Percentiles rank a stretch among this genome's conserved stretches.
phyloP scores from a whole-genome alignment of 2,113 vertebrate genomes.

The Sisor rabdophorus region DNA sequence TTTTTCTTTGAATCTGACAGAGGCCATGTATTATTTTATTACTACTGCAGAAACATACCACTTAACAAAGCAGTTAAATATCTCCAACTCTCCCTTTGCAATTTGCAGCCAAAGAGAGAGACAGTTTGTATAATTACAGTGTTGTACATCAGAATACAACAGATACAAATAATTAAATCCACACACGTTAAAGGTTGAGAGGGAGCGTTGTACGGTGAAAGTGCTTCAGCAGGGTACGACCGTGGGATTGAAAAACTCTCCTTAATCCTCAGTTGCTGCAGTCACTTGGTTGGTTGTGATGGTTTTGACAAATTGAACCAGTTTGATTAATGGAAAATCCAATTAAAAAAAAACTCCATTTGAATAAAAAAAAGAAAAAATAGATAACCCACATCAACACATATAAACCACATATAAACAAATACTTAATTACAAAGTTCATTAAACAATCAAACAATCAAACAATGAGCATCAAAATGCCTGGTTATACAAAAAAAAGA shows the following conservation, averaged over 20 bases:
- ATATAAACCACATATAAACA: slow-evolving; percentile 30
- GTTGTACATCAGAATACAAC: slow-evolving; percentile 30
- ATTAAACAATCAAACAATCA: slow-evolving; percentile 32
- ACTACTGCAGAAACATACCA: slow-evolving; percentile 9
- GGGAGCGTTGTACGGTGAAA: slow-evolving; percentile 54
- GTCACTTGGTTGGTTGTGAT: slow-evolving; percentile 56
- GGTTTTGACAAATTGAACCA: slow-evolving; percentile 47
- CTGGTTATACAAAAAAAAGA: slow-evolving; percentile 53
- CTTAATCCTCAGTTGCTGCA: slow-evolving; percentile 66
- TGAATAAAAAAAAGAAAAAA: slow-evolving; percentile 53
- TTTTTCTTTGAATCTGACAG: slow-evolving; percentile 4
- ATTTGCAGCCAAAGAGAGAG: slow-evolving; percentile 20
- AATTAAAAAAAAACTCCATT: slow-evolving; percentile 63
- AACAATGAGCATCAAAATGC: slow-evolving; percentile 54
- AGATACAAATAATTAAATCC: slow-evolving; percentile 28
- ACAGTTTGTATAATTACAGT: slow-evolving; percentile 8
- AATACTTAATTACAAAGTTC: slow-evolving; percentile 36
- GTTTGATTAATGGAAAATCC: slow-evolving; percentile 58
- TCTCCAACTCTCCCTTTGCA: slow-evolving; percentile 1
- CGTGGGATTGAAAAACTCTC: slow-evolving; percentile 77
- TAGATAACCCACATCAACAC: slow-evolving; percentile 50
- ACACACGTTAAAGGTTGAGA: slow-evolving; percentile 52
- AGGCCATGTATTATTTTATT: background rate
- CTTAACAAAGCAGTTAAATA: slow-evolving; percentile 6
- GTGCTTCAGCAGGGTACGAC: slow-evolving; percentile 74